Percentiles rank a stretch among this genome's conserved stretches.
phyloP scores from a whole-genome alignment of 2,888 invertebrate species.

The Augiades crinisus region DNA sequence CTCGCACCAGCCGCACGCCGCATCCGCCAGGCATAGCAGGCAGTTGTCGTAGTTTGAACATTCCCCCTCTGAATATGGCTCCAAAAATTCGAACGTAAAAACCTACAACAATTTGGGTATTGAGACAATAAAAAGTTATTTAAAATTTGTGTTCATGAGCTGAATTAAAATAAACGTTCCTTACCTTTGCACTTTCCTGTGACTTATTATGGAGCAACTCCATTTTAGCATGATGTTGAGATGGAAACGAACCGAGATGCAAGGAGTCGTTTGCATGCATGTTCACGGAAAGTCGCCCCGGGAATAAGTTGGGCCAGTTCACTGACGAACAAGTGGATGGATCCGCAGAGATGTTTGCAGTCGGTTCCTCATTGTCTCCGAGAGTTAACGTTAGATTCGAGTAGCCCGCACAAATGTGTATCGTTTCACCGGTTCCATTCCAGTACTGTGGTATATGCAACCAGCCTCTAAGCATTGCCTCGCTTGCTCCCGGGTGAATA shows the following conservation, averaged over 20 bases:
- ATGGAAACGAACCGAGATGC: slow-evolving; percentile 80
- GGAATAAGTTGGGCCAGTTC: slow-evolving; percentile 84
- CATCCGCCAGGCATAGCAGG: slow-evolving; percentile 92
- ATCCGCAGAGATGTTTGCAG: slow-evolving; percentile 85
- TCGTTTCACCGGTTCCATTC: slow-evolving; percentile 84
- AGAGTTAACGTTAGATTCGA: slow-evolving; percentile 86
- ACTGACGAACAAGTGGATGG: slow-evolving; percentile 86
- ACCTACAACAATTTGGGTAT: slow-evolving; percentile 62
- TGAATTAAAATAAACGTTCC: no score
- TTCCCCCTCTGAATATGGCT: slow-evolving; percentile 91
- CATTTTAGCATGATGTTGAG: slow-evolving; percentile 89
- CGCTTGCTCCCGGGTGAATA: slow-evolving; percentile 86
- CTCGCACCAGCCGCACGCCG: slow-evolving; percentile 96
- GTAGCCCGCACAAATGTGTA: slow-evolving; percentile 90
- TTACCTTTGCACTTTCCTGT: slow-evolving; percentile 86
- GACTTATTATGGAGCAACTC: slow-evolving; percentile 89
- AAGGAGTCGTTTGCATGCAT: slow-evolving; percentile 85
- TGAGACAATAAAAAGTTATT: no score
- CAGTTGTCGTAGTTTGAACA: slow-evolving; percentile 92
- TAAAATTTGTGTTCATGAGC: no score
- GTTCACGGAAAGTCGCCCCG: slow-evolving; percentile 84
- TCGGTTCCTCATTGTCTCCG: slow-evolving; percentile 69
- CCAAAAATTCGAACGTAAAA: slow-evolving; percentile 93
- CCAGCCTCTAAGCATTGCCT: slow-evolving; percentile 90
- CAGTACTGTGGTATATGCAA: slow-evolving; percentile 89